Base-by-base conservation (phyloP, 92 coral and sea anemone genomes). In the Virgularia gustaviana region DNA sequence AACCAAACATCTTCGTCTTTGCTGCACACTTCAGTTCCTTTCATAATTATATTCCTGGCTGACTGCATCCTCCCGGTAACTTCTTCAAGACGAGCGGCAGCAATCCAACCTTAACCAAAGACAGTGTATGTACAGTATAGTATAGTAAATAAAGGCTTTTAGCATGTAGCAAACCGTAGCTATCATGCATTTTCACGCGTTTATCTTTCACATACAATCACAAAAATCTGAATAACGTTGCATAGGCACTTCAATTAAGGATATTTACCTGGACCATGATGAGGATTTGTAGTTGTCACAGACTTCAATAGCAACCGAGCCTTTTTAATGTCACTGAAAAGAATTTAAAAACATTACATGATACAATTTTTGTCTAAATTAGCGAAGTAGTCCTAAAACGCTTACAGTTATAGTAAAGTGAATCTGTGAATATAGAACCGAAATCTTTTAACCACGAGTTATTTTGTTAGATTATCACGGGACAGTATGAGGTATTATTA, bases 81-180 rank as follows among this genome's bases (percentile, higher is more conserved):
- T 29, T 92, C 98, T 61, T 92, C 98, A 35, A 92, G 66, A 16
- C 98, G 96, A 27, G 98, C 98, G 0, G 98, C 98, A 11, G 98
- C 98, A 44, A 92, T 92, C 98, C 98, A 92, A 13, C 98, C 98
- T 88, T n/a, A n/a, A n/a, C n/a, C n/a, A n/a, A n/a, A n/a, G n/a
- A 43, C 36, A 28, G 10, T 4, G 25, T 33, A 20, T 13, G 23
- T 36, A 25, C 10, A n/a, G n/a, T n/a, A n/a, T n/a, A 43, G 19
- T 16, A 25, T 5, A 35, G 12, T 54, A 4, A 54, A 25, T 20
- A 22, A 41, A 19, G 30, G 9, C 39, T 24, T 4, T 7, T 30
- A n/a, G 10, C 9, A 11, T 16, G 8, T 24, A 4, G 19, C 47
- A 30, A 16, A 2, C 3, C 2, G 30, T 6, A 34, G 36, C 20